Conservation (phyloP, 2,113 vertebrate genomes). For the Merops nubicus region DNA sequence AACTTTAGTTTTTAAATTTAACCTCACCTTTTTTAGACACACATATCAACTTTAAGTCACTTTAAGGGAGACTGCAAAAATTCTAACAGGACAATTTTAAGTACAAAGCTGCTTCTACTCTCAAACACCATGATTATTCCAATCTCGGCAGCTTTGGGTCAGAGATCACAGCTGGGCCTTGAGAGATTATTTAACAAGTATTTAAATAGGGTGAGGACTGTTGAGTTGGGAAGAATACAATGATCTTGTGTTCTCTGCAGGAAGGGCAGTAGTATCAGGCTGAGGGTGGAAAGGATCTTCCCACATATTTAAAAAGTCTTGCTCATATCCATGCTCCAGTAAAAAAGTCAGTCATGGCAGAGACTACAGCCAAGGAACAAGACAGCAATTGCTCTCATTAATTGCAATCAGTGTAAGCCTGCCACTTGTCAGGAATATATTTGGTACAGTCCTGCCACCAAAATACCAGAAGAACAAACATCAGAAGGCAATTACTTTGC, state of each 20-base stretch:
- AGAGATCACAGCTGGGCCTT: background rate
- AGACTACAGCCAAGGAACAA: background rate
- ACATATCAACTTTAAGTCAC: background rate
- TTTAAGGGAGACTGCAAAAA: background rate
- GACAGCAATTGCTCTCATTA: background rate
- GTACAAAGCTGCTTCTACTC: background rate
- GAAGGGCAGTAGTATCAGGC: background rate
- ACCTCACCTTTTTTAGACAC: background rate
- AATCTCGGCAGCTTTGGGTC: background rate
- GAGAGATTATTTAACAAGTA: background rate
- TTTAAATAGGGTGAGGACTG: background rate
- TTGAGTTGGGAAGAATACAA: background rate
- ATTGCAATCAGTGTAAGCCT: background rate
- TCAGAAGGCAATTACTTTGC: background rate
- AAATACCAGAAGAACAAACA: background rate
- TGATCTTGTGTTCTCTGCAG: background rate
- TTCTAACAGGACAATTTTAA: background rate
- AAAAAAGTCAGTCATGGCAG: background rate
- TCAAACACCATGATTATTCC: background rate
- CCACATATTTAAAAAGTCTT: background rate
- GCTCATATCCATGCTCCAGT: background rate
- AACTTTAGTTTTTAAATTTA: background rate
- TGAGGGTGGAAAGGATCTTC: background rate
- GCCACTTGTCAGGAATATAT: background rate
- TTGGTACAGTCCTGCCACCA: background rate